Conservation (phyloP, 2,113 vertebrate genomes). For the Chloropsis hardwickii region DNA sequence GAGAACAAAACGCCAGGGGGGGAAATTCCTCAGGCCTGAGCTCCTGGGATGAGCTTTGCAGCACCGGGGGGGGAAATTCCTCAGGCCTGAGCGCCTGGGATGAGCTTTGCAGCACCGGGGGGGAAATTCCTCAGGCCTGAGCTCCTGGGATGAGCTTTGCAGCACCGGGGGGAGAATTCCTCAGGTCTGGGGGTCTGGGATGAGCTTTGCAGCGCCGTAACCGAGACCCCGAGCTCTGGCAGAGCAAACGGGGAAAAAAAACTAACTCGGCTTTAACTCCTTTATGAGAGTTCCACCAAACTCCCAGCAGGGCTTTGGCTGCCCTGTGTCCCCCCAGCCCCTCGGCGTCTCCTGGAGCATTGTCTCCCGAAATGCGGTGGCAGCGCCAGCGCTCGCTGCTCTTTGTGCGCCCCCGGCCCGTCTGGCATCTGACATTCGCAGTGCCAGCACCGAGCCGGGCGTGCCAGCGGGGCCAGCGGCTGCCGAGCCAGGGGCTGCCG, state of each 20-base stretch:
- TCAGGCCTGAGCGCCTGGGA: accelerated
- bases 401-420: conserved; percentile 41
- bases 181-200: accelerated
- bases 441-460: background rate
- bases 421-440: conserved; percentile 67
- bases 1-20: background rate
- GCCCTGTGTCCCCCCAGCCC: background rate
- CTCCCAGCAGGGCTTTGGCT: background rate
- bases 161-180: accelerated
- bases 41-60: background rate
- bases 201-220: background rate
- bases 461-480: background rate
- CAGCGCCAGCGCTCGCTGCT: background rate
- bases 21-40: background rate
- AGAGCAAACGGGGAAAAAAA: background rate
- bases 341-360: background rate
- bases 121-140: background rate
- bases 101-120: background rate
- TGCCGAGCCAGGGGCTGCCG: background rate
- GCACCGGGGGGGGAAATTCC: background rate
- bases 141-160: background rate
- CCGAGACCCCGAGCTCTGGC: accelerated
- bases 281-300: background rate
- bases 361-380: background rate
- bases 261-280: background rate